phyloP scores from a whole-genome alignment of 2,797 vertebrate species.

The Nasua narica region DNA sequence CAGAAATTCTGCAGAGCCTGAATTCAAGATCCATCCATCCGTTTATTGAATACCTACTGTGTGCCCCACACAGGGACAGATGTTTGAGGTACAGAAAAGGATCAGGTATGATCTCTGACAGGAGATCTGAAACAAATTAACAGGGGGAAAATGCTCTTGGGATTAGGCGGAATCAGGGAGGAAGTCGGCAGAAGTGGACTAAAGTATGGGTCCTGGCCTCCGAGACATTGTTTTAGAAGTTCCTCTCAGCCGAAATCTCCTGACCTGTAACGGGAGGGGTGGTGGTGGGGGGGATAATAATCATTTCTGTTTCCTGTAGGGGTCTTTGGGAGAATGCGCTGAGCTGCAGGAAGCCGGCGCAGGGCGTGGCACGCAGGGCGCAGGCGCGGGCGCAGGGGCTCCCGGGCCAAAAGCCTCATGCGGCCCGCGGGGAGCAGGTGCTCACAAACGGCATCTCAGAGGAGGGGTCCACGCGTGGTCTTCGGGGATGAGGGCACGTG shows the following conservation, averaged over 20 bases:
- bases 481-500: not conserved
- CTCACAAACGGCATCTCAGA: not conserved
- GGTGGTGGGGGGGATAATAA: too few relatives aligned
- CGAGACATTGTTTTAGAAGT: not conserved
- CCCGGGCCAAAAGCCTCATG: not conserved
- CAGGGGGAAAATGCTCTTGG: not conserved
- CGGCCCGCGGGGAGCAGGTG: not conserved
- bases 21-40: not conserved
- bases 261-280: not conserved
- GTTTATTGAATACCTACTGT: not conserved
- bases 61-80: not conserved
- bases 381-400: too few relatives aligned
- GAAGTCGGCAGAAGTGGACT: not conserved
- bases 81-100: not conserved
- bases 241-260: not conserved
- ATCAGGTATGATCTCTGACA: not conserved
- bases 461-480: not conserved
- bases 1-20: not conserved
- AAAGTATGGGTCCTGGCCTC: not conserved
- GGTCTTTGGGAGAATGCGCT: not conserved
- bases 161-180: not conserved
- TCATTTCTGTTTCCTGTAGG: not conserved
- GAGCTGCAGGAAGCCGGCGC: fast-evolving
- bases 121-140: not conserved
- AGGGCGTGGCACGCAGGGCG: not conserved